Conservation (phyloP, 2,888 invertebrate genomes). For the Gandaritis pyraliata region DNA sequence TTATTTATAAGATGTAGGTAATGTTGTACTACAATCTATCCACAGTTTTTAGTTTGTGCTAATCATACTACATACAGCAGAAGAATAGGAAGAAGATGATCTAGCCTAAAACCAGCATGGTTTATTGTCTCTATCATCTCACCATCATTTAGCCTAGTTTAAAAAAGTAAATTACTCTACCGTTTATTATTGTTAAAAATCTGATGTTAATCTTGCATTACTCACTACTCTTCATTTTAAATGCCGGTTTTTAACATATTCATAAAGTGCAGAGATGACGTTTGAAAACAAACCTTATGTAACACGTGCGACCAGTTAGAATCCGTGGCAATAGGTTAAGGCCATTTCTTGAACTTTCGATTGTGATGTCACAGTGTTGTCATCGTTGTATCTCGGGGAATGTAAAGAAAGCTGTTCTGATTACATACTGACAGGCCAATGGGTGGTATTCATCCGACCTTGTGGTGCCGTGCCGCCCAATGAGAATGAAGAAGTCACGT, state of each 20-base stretch:
- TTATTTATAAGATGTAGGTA: no score
- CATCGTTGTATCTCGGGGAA: constrained; percentile 31
- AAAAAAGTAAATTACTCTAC: no score
- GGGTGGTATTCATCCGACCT: not conserved
- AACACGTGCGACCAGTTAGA: constrained; percentile 51
- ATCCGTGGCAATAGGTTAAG: constrained; percentile 71
- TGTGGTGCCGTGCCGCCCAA: not conserved
- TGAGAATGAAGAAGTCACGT: not conserved
- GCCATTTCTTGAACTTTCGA: constrained; percentile 68
- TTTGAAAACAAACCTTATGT: constrained; percentile 65
- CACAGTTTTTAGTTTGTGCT: no score
- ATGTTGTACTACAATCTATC: no score
- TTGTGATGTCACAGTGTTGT: constrained; percentile 40
- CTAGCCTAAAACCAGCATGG: no score
- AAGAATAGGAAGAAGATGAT: no score
- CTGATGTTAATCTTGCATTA: constrained; percentile 8
- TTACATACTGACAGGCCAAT: constrained; percentile 9
- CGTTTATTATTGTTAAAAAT: not conserved
- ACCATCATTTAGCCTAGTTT: no score
- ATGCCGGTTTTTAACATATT: constrained; percentile 20
- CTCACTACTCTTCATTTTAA: constrained; percentile 9
- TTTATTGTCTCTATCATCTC: no score
- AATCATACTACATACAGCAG: no score
- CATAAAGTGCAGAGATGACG: constrained; percentile 20
- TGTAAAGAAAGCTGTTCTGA: constrained; percentile 34